Evolutionary conservation across 2,113 vertebrate genomes (phyloP), one percentile per base, ranked within the genome.

Genomic region (Pluvialis apricaria): DNA sequence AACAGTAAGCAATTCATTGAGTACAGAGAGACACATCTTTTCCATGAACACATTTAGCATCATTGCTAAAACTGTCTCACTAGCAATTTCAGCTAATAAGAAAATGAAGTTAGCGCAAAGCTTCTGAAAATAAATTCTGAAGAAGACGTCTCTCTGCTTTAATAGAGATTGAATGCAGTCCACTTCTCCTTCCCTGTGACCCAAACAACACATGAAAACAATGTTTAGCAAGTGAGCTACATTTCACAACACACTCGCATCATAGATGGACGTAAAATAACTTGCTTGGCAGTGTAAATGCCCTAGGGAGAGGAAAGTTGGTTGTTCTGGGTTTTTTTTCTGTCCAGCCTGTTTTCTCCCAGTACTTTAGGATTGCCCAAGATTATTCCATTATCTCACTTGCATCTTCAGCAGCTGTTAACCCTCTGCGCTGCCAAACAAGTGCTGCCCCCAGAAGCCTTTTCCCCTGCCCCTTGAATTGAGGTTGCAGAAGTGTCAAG

Each of bases 381-480:
- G 94, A 92, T 93, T 92, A 94, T 95, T 97, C 93, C 96, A 97
- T 97, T 97, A 94, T 89, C 92, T 96, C 96, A 64, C 61, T 92
- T 95, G 65, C 34, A 75, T 94, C 94, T 97, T 81, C 24, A 17
- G 89, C 40, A 44, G 81, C 88, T 95, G 76, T 98, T 97, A 98
- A 98, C 86, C 86, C 93, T 96, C 93, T 87, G 77, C 1, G 1
- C 66, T 95, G 93, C 96, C 55, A 21, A 92, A 97, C 73, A 79
- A 93, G 36, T 26, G 65, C 54, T 58, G 28, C 86, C 45, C 68
- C 57, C 64, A 95, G 92, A 94, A 95, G 86, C 60, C 54, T 95
- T 97, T 92, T 66, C 44, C 34, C 21, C 32, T 66, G 24, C 13
- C 44, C 49, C 22, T 94, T 93, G 51, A 97, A 96, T 95, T 97